Base-by-base conservation (phyloP, 2,888 invertebrate species). In the Phortica okadai region DNA sequence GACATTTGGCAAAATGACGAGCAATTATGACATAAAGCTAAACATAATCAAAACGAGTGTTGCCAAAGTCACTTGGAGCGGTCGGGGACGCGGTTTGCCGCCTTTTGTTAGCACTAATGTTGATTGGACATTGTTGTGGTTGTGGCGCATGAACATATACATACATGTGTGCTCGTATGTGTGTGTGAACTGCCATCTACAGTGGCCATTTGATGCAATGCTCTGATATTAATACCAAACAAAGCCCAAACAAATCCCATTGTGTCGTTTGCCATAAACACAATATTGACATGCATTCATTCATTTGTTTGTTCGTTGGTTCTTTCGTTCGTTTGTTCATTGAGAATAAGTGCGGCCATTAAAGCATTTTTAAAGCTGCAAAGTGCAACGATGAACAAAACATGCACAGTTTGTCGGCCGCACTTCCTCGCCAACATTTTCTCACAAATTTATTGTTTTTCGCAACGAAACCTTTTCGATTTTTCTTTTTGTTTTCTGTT, bases 401-500 rank as follows among this genome's bases (percentile, higher is more conserved):
- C 21, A 62, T 62, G 25, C 21, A 2, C 21, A 62, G 25, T 10
- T 21, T 62, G 25, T 14, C 21, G 2, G 25, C 76, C 42, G 16
- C 64, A 50, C 25, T 41, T 79, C 78, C 75, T 78, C 56, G 76
- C 80, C 83, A 83, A 77, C 82, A 83, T 80, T 79, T 82, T 81
- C 79, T 81, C 78, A 82, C 81, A 82, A 33, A 81, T 81, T 83
- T 82, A 82, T 82, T 83, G 83, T 82, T 82, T 81, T 79, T 25
- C 25, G 62, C 62, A 21, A 25, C 62, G 62, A 6, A 21, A 10
- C 62, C 10, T 62, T 62, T 62, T 21, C 25, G 16, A 16, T 59
- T 45, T 33, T 33, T 33, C 62, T n/a, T 62, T 10, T 25, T 41
- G 10, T 33, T 56, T 56, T 76, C 78, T 74, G 64, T 58, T 59